These are phyloP conservation scores for Cecidostiba fungosa DNA, from an alignment of 2,888 invertebrate species.

Conservation along the genomic window DNA sequence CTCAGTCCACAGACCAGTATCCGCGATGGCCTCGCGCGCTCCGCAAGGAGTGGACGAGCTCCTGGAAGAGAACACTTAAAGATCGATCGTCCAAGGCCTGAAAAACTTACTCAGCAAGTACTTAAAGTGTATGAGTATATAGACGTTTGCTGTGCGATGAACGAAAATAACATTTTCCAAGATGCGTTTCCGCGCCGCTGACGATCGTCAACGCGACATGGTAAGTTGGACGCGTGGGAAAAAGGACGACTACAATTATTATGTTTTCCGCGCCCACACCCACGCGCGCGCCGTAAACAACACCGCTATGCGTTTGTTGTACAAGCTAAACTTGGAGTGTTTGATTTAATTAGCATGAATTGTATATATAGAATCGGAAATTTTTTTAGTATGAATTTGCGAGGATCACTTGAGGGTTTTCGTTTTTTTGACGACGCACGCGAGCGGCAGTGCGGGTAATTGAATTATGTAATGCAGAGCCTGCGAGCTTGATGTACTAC, in stretches of 20 bases:
- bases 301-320: background rate
- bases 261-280: background rate
- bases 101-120: background rate
- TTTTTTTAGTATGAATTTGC: background rate
- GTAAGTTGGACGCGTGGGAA: background rate
- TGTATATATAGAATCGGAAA: too few relatives aligned
- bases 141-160: background rate
- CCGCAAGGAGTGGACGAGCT: background rate
- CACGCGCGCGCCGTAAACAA: background rate
- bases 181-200: background rate
- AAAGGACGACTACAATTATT: background rate
- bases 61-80: background rate
- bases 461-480: background rate
- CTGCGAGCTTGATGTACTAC: background rate
- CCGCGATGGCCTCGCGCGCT: conserved; percentile 30
- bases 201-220: background rate
- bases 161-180: background rate
- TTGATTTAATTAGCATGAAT: background rate
- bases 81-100: background rate
- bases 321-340: background rate
- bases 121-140: background rate
- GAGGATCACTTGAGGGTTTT: background rate
- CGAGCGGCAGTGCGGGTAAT: background rate
- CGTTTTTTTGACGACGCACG: background rate
- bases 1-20: background rate